Base-by-base conservation (phyloP, 2,113 vertebrate species). In the Mystacornis crossleyi region DNA sequence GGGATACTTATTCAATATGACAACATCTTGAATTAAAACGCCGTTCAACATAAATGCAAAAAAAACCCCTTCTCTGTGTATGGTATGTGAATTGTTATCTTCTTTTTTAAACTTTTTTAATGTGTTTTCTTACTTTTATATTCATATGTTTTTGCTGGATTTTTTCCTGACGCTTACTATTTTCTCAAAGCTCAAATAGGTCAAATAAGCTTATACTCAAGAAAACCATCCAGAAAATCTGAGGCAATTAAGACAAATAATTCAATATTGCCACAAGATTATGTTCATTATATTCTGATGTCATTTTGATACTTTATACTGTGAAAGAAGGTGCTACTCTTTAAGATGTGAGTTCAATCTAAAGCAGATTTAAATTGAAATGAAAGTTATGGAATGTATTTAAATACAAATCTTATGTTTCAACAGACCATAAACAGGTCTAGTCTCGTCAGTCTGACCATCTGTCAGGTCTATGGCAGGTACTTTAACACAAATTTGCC, bases 401-500 rank as follows among this genome's bases (percentile, higher is more conserved):
- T 53, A 79, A 88, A 82, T 25, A 79, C 1, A 57, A 85, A 65
- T 36, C 8, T 50, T 33, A 21, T 16, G 2, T 42, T 48, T 91
- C 28, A 34, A 43, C 4, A 65, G 31, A 58, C 12, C 2, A 28
- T 67, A 58, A 77, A 60, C 5, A 47, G 14, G 5, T 38, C 10
- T 29, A 25, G 14, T 58, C 16, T 45, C 0, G 0, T 20, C 58
- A 58, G 5, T 42, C 21, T 90, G 38, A 31, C 62, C 31, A 40
- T 24, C 23, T n/a, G n/a, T n/a, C n/a, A n/a, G n/a, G 8, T 36
- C 33, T 53, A 12, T 0, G 0, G 5, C 24, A 62, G 18, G 2
- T 26, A 40, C 17, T 70, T n/a, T 47, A 51, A 53, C 42, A 36
- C 2, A 72, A 69, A 73, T 28, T 18, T 61, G 5, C 4, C 13